A percentile compares a stretch with the other conserved stretches of the same genome.
phyloP scores from a whole-genome alignment of 2,888 invertebrate species.

The Rhodophaea formosa region DNA sequence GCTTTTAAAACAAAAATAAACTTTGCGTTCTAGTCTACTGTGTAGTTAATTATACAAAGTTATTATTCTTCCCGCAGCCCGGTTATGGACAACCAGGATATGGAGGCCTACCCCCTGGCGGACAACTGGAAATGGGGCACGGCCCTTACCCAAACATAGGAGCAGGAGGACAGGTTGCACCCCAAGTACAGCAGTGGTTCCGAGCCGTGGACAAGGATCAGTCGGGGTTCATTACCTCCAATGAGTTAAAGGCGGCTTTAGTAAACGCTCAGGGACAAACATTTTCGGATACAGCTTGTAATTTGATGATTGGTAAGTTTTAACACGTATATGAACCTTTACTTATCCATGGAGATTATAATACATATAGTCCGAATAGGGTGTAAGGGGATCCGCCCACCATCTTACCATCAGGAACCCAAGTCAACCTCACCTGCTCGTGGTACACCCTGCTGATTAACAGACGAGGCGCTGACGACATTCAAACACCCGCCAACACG shows the following conservation, averaged over 20 bases:
- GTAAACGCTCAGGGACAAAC: constrained; percentile 92
- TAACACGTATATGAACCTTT: too few species aligned
- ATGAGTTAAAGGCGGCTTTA: constrained; percentile 89
- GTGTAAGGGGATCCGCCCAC: too few species aligned
- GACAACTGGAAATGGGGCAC: constrained; percentile 68
- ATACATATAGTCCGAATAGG: too few species aligned
- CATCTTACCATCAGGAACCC: too few species aligned
- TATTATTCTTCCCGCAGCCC: not conserved
- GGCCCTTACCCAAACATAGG: constrained; percentile 76
- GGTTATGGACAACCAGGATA: constrained; percentile 34
- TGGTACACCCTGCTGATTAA: too few species aligned
- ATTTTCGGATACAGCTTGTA: constrained; percentile 91
- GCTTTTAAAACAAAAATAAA: too few species aligned
- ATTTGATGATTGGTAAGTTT: constrained; percentile 89
- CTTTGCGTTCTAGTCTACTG: too few species aligned
- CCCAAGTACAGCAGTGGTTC: constrained; percentile 93
- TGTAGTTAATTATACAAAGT: too few species aligned
- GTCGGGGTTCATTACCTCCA: constrained; percentile 89
- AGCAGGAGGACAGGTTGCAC: constrained; percentile 79
- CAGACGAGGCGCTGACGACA: too few species aligned
- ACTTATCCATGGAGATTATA: too few species aligned
- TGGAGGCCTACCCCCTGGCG: constrained; percentile 34
- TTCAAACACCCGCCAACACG: too few species aligned
- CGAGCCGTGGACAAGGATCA: constrained; percentile 89
- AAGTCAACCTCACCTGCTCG: too few species aligned